Evolutionary conservation across 2,888 invertebrate genomes (phyloP).

Genomic region (Euplexia lucipara): DNA sequence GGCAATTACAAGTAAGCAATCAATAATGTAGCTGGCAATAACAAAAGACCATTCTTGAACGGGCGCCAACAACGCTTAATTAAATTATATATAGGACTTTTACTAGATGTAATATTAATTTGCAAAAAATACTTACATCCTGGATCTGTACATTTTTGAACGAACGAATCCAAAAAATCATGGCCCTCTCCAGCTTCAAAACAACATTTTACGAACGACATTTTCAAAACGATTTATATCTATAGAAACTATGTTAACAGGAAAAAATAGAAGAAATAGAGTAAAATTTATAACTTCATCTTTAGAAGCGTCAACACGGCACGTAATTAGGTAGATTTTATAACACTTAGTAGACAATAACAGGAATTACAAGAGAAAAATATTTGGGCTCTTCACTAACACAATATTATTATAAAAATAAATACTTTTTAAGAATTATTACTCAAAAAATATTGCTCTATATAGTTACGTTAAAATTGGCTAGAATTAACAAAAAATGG

Average conservation of each 20-base stretch:
- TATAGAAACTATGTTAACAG: constrained; percentile 49
- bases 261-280: constrained; percentile 37
- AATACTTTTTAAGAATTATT: constrained; percentile 41
- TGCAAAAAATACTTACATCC: constrained; percentile 93
- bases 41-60: constrained; percentile 34
- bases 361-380: constrained; percentile 47
- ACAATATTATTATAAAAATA: constrained; percentile 61
- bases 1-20: constrained; percentile 71
- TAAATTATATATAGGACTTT: constrained; percentile 48
- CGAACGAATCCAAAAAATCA: constrained; percentile 94
- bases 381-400: constrained; percentile 57
- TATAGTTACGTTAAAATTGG: constrained; percentile 61
- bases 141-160: constrained; percentile 95
- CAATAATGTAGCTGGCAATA: constrained; percentile 65
- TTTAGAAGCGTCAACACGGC: constrained; percentile 41
- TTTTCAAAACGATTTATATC: constrained; percentile 69
- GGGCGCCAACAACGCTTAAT: constrained; percentile 55
- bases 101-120: neutral
- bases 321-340: constrained; percentile 52
- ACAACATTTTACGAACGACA: constrained; percentile 95
- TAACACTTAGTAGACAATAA: constrained; percentile 35
- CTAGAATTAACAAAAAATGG: constrained; percentile 68
- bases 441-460: constrained; percentile 48
- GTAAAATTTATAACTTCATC: constrained; percentile 40
- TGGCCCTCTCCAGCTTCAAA: constrained; percentile 94